Evolutionary conservation across 2,113 vertebrate species (phyloP).

Genomic region (Macquaria ambigua): DNA sequence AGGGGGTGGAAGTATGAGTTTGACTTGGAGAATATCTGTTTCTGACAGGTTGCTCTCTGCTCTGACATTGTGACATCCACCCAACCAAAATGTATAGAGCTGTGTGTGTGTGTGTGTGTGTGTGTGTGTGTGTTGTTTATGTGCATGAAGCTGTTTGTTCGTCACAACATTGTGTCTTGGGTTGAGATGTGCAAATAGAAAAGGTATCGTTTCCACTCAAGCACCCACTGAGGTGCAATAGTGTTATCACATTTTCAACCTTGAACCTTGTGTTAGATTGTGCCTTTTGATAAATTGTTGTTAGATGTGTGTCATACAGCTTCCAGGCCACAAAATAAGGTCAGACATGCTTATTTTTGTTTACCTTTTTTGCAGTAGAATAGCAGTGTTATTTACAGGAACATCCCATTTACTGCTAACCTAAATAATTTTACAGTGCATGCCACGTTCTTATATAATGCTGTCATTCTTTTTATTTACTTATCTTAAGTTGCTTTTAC

Average conservation of each 20-base stretch:
- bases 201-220: slow-evolving; percentile 31
- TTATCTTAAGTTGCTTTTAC: slow-evolving; percentile 17
- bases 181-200: slow-evolving; percentile 30
- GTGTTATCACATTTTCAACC: slow-evolving; percentile 48
- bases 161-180: slow-evolving; percentile 18
- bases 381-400: background rate
- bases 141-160: background rate
- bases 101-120: background rate
- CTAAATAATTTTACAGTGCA: background rate
- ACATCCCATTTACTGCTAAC: background rate
- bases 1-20: background rate
- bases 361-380: background rate
- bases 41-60: slow-evolving; percentile 27
- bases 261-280: slow-evolving; percentile 7
- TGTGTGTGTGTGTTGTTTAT: background rate
- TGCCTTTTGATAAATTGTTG: slow-evolving; percentile 28
- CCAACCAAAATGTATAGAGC: background rate
- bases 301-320: slow-evolving; percentile 5
- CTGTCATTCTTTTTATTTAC: background rate
- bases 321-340: background rate
- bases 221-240: slow-evolving; percentile 34
- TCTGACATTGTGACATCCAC: slow-evolving; percentile 19
- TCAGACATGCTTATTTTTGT: background rate
- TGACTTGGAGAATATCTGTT: background rate
- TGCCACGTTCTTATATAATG: background rate